These are phyloP conservation scores for Hirundichthys speculiger DNA, from an alignment of 2,113 vertebrate species.

Conservation along the genomic window DNA sequence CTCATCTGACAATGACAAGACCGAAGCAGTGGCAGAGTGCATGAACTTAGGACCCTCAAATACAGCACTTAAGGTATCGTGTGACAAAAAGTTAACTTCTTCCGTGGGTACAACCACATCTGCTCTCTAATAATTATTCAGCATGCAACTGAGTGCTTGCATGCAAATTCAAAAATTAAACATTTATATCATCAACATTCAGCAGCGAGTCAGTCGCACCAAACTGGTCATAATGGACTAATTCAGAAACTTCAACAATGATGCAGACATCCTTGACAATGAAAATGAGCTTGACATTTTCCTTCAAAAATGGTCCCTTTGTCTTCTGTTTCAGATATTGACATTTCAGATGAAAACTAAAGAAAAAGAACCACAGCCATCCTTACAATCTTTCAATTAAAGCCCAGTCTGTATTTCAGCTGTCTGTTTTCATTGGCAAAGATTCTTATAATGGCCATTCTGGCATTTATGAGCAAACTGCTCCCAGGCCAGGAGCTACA, in stretches of 20 bases:
- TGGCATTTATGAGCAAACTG: slow-evolving; percentile 79
- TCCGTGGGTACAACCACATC: too few relatives aligned
- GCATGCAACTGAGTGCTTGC: too few relatives aligned
- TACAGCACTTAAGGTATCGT: slow-evolving; percentile 10
- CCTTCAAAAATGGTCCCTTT: slow-evolving; percentile 34
- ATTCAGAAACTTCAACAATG: slow-evolving; percentile 23
- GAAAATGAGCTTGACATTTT: slow-evolving; percentile 65
- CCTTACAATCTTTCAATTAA: slow-evolving; percentile 77
- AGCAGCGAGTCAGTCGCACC: slow-evolving; percentile 51
- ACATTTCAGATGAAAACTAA: slow-evolving; percentile 69
- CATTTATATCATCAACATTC: slow-evolving; percentile 29
- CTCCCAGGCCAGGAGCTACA: slow-evolving; percentile 54
- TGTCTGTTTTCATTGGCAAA: slow-evolving; percentile 71
- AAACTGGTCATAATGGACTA: slow-evolving; percentile 16
- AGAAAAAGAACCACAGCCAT: slow-evolving; percentile 37
- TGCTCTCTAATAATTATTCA: too few relatives aligned
- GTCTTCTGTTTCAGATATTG: slow-evolving; percentile 49
- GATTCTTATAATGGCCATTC: slow-evolving; percentile 74
- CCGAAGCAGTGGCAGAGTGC: not conserved
- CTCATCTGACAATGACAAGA: slow-evolving; percentile 6
- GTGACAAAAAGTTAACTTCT: too few relatives aligned
- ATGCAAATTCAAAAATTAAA: slow-evolving; percentile 17
- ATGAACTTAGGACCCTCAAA: not conserved
- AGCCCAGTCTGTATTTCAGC: slow-evolving; percentile 50
- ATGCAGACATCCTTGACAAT: slow-evolving; percentile 45